Percentiles rank a stretch among this genome's conserved stretches.
phyloP scores from a whole-genome alignment of 2,888 invertebrate genomes.

The Xylophagus ater region DNA sequence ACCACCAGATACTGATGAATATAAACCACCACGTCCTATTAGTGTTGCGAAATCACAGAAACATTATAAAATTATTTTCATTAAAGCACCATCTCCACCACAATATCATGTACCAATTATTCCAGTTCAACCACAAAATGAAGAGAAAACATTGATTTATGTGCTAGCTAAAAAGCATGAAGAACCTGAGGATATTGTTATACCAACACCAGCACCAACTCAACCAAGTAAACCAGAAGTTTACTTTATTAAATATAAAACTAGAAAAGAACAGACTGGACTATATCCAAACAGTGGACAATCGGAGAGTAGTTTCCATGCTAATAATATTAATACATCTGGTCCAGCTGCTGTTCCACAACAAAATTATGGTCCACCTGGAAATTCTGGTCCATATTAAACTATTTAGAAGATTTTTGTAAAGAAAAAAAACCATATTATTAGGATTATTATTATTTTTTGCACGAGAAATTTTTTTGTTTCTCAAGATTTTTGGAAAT shows the following conservation, averaged over 20 bases:
- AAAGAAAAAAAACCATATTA: constrained; percentile 1
- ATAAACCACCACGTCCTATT: constrained; percentile 26
- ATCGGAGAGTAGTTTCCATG: no score
- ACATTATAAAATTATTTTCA: constrained; percentile 85
- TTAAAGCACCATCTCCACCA: constrained; percentile 76
- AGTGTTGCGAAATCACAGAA: constrained; percentile 57
- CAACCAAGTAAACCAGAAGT: constrained; percentile 80
- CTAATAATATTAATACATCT: constrained; percentile 14
- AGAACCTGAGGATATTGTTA: constrained; percentile 62
- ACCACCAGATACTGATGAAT: constrained; percentile 32
- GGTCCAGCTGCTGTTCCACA: constrained; percentile 22
- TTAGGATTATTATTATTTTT: constrained; percentile 8
- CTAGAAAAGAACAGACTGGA: constrained; percentile 30
- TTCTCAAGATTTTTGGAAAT: constrained; percentile 12
- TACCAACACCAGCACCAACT: constrained; percentile 65
- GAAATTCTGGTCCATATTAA: constrained; percentile 49
- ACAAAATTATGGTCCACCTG: constrained; percentile 53
- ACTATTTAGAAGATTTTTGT: no score
- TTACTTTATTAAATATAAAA: constrained; percentile 57
- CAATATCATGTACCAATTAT: constrained; percentile 67
- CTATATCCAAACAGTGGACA: not conserved
- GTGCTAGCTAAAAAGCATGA: constrained; percentile 80
- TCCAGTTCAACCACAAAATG: constrained; percentile 65
- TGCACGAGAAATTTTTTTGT: not conserved
- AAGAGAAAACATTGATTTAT: constrained; percentile 79